These are phyloP conservation scores for Pristionchus exspectatus DNA, from an alignment of 2,888 invertebrate genomes.

Conservation along the genomic window DNA sequence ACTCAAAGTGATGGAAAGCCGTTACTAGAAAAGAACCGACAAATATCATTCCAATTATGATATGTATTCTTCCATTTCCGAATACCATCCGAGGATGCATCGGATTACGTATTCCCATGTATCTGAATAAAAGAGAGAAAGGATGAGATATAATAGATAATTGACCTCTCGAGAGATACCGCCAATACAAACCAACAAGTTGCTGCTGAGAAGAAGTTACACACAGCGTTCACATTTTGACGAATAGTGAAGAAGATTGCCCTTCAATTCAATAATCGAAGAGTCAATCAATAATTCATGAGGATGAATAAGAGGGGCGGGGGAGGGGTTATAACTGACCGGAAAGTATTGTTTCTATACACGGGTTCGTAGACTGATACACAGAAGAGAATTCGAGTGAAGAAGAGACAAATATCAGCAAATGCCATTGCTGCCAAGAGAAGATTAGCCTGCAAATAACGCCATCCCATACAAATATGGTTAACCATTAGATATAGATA, in stretches of 20 bases:
- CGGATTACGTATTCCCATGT: constrained; percentile 72
- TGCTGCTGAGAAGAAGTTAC: constrained; percentile 61
- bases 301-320: not conserved
- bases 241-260: constrained; percentile 53
- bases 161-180: constrained; percentile 73
- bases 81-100: constrained; percentile 66
- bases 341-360: constrained; percentile 63
- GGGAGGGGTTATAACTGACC: constrained; percentile 56
- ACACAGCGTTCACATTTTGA: constrained; percentile 56
- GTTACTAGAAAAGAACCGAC: constrained; percentile 48
- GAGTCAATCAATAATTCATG: not conserved
- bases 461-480: too few relatives aligned
- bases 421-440: constrained; percentile 75
- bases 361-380: constrained; percentile 66
- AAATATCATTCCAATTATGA: constrained; percentile 42
- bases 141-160: not conserved
- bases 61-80: constrained; percentile 27
- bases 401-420: constrained; percentile 70
- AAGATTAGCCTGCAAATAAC: constrained; percentile 68
- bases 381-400: constrained; percentile 65
- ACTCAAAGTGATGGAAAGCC: constrained; percentile 54
- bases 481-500: too few relatives aligned
- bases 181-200: constrained; percentile 74
- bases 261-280: not conserved
- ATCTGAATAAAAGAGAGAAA: constrained; percentile 56